Evolutionary conservation across 2,113 vertebrate species (phyloP).

Genomic region (Atrichornis clamosus): DNA sequence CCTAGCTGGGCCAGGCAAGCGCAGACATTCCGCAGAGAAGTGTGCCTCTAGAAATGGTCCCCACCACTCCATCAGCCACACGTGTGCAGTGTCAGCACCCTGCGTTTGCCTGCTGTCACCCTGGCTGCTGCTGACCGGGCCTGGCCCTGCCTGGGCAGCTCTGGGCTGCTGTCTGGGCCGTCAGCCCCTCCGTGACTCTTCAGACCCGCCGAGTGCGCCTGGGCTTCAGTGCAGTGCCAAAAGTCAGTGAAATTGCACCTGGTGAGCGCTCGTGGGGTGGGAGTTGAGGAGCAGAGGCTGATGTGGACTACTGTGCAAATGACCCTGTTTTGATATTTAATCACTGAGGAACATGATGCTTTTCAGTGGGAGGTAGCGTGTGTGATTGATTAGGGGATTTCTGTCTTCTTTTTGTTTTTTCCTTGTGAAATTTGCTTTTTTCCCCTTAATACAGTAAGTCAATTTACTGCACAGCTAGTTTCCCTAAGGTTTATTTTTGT

Average conservation of each 20-base stretch:
- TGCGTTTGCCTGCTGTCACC: background rate
- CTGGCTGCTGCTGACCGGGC: background rate
- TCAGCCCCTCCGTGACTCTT: background rate
- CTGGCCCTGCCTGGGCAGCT: background rate
- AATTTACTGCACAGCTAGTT: background rate
- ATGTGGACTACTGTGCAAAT: background rate
- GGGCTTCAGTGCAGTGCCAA: background rate
- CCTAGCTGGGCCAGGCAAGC: background rate
- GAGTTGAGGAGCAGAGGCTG: background rate
- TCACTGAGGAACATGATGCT: background rate
- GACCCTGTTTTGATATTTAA: background rate
- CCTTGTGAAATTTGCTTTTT: background rate
- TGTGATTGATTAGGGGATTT: too few species aligned
- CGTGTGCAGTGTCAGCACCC: accelerated
- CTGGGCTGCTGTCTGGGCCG: background rate
- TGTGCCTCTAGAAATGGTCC: background rate
- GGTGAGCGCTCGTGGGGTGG: background rate
- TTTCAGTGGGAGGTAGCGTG: background rate
- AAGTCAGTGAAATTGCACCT: background rate
- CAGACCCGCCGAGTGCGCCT: background rate
- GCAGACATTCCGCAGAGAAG: background rate
- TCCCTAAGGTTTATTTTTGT: background rate
- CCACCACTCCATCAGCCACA: background rate
- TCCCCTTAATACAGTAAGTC: background rate
- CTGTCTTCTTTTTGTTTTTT: background rate